Base-by-base conservation (phyloP, 2,797 vertebrate genomes). In the Florisuga fusca region DNA sequence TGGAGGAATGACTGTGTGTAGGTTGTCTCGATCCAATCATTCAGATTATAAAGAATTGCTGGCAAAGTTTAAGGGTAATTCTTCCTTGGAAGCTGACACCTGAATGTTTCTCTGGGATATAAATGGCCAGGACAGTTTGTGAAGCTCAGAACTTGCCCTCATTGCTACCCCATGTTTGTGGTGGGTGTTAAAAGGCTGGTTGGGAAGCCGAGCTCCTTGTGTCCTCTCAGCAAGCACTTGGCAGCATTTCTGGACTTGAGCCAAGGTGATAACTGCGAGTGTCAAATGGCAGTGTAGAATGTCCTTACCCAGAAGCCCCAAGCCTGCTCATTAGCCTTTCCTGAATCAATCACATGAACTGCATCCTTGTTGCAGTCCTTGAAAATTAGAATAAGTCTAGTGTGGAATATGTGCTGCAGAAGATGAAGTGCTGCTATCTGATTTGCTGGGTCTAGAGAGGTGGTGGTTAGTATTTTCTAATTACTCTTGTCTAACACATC, bases 321-420 rank as follows among this genome's bases (percentile, higher is more conserved):
- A 1, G 84, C 75, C 64, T 74, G 66, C 72, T 73, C 5, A 0
- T 59, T 75, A 4, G 4, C 48, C 77, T 5, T 95, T 88, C 62
- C 71, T 33, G 38, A 73, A 79, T 84, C 71, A 69, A 59, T 84
- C 73, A 72, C 23, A 1, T 41, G 27, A 63, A 22, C 53, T 23
- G 38, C n/a, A 76, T 74, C 9, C 0, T 53, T 78, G 73, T 48
- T 75, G 57, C 66, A 73, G 80, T 68, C 66, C 88, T 92, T 87
- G 77, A n/a, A 84, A 95, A 90, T 87, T 15, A 87, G 95, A 92
- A 29, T 89, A 67, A 90, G 54, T 45, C 84, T 95, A 55, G 26
- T 7, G 34, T 91, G 89, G 84, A 85, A 51, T 45, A 53, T 31
- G 64, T 85, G 61, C 78, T 87, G 67, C n/a, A 72, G 73, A 67